These are phyloP conservation scores for Toxonevra muliebris DNA, from an alignment of 2,888 invertebrate species.

Conservation along the genomic window DNA sequence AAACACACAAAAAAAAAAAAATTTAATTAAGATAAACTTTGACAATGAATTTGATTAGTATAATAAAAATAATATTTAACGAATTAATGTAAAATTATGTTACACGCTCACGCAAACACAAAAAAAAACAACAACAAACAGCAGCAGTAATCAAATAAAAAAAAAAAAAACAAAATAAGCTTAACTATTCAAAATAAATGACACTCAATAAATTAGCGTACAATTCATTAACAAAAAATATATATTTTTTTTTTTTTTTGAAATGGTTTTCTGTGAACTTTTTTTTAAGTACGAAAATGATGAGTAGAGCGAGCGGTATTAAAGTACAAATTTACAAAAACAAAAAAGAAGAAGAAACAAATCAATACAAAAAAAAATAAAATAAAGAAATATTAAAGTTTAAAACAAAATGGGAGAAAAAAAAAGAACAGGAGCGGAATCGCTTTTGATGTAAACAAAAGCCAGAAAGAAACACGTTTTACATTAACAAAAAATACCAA, in stretches of 20 bases:
- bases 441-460: slow-evolving; percentile 3
- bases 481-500: not conserved
- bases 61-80: too few relatives aligned
- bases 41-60: too few relatives aligned
- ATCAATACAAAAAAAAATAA: not conserved
- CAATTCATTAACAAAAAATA: slow-evolving; percentile 10
- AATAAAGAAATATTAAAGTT: not conserved
- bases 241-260: not conserved
- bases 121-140: too few relatives aligned
- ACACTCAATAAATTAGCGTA: slow-evolving; percentile 50
- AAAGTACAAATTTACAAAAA: not conserved
- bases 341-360: not conserved
- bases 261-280: not conserved
- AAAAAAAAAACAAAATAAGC: slow-evolving; percentile 13
- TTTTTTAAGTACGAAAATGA: not conserved
- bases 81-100: too few relatives aligned
- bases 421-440: slow-evolving; percentile 1
- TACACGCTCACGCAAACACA: too few relatives aligned
- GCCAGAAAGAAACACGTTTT: not conserved
- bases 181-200: slow-evolving; percentile 46
- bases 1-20: slow-evolving; percentile 10
- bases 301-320: not conserved
- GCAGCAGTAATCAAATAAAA: too few relatives aligned
- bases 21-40: too few relatives aligned
- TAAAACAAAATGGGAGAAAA: not conserved